Base-by-base conservation (phyloP, 2,113 vertebrate species). In the Catharus fuscescens region DNA sequence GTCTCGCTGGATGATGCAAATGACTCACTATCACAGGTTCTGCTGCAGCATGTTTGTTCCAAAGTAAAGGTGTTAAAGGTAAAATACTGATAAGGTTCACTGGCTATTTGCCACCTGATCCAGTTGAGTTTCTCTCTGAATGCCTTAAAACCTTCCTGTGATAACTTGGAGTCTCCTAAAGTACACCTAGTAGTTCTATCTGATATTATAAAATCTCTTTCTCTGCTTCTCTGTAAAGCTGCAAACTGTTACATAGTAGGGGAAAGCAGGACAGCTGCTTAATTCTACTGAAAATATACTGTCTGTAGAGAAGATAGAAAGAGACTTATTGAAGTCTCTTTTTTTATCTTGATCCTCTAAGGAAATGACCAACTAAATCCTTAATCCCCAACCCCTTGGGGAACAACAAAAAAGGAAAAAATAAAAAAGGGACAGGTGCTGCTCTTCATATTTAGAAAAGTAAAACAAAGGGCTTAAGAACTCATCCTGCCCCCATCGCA, bases 341-440 rank as follows among this genome's bases (percentile, higher is more conserved):
- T 95, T 94, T 90, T 86, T 53, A 88, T 94, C 86, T 88, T 79
- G 76, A 96, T 96, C 82, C 90, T 86, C 69, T 86, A 74, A 90
- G 93, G 92, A 96, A 96, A 96, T 96, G 92, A 90, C 71, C 71
- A 80, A 88, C 54, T 93, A 95, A 97, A 92, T 88, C 94, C 90
- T 93, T 96, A 96, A 96, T 90, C 92, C 42, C 25, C 25, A 44
- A 14, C 47, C 47, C 38, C 19, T 67, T 53, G 31, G 60, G 25
- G 3, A 48, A 40, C 25, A 21, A 28, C 25, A 28, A 28, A 56
- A 20, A 62, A 42, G 1, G 1, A 9, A 54, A n/a, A 25, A 36
- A 28, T 0, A 32, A 67, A 76, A 64, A 80, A 62, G 18, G 34
- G 48, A 67, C 82, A 92, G 92, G 85, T 90, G 64, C 65, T 74